Percentiles rank a stretch among this genome's conserved stretches.
phyloP scores from a whole-genome alignment of 2,113 vertebrate species.

The Nannospalax galili region DNA sequence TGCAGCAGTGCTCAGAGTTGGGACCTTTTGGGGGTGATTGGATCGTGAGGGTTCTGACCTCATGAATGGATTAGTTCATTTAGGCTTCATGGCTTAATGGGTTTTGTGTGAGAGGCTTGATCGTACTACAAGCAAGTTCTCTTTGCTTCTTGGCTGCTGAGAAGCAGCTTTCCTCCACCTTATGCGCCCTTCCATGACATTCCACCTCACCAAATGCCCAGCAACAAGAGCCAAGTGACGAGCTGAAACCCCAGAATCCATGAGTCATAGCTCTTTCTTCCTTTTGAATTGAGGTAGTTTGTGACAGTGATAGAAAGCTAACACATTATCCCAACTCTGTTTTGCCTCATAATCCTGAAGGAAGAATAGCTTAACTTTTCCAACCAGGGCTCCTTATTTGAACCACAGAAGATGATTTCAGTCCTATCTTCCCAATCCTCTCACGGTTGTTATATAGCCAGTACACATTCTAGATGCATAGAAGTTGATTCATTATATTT shows the following conservation, averaged over 20 bases:
- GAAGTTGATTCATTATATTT: neutral
- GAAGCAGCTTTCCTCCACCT: neutral
- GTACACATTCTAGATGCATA: neutral
- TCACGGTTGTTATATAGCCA: neutral
- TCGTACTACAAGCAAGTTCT: neutral
- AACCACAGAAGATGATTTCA: slow-evolving; percentile 32
- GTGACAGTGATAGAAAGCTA: neutral
- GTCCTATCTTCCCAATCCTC: slow-evolving; percentile 16
- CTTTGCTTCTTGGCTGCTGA: neutral
- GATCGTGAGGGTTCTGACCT: neutral
- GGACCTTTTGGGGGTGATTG: neutral
- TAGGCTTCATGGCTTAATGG: neutral
- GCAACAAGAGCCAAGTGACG: neutral
- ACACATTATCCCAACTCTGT: neutral
- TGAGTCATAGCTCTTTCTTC: neutral
- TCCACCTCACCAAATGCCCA: neutral
- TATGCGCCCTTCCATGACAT: neutral
- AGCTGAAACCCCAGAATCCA: neutral
- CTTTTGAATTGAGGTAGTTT: neutral
- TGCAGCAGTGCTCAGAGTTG: neutral
- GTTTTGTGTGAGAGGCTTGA: neutral
- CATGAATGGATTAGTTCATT: neutral
- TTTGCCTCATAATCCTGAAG: neutral
- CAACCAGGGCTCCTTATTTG: neutral
- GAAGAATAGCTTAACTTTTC: neutral